Base-by-base conservation (phyloP, 1,140 invertebrate species). In the Drosophila guanche region DNA sequence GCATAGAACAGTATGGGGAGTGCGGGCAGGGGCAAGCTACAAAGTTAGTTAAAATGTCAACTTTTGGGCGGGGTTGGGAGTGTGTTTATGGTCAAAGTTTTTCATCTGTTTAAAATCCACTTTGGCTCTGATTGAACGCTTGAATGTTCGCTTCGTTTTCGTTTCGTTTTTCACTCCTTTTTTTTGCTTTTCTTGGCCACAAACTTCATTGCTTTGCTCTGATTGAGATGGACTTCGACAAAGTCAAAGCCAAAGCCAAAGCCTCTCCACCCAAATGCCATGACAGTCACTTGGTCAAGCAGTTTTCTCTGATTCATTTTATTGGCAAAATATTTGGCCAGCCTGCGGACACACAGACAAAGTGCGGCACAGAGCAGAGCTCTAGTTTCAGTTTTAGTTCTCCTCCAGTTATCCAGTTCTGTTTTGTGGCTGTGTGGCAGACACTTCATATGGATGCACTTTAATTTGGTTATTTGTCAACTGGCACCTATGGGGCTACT, bases 31-130 rank as follows among this genome's bases (percentile, higher is more conserved):
- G 7, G 12, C 22, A 14, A 3, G 33, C 3, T 12, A 22, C 27
- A 86, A 80, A 85, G 80, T 86, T 85, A 86, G 72, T 85, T 85
- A 76, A 80, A 85, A 73, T 84, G 80, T 85, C 80, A 84, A 85
- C 69, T 55, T 37, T 37, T 40, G 41, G 48, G 23, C 52, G 56
- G 27, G 71, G 50, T 61, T 47, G 45, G 37, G 42, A 27, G n/a
- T 65, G 71, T 74, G 67, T 79, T 84, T 84, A 84, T 84, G 74
- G 80, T 45, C 29, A 85, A 80, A 81, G 77, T 83, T 84, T 84
- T 73, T 72, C 29, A 20, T 52, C 79, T 71, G 72, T 85, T 84
- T 79, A 84, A 84, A 85, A 76, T 85, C 66, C 76, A 79, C 61
- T 84, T 84, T 79, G 61, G 43, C 58, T 70, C 63, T 79, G 77